Base-by-base conservation (phyloP, 2,113 vertebrate genomes). In the Varanus salvator region DNA sequence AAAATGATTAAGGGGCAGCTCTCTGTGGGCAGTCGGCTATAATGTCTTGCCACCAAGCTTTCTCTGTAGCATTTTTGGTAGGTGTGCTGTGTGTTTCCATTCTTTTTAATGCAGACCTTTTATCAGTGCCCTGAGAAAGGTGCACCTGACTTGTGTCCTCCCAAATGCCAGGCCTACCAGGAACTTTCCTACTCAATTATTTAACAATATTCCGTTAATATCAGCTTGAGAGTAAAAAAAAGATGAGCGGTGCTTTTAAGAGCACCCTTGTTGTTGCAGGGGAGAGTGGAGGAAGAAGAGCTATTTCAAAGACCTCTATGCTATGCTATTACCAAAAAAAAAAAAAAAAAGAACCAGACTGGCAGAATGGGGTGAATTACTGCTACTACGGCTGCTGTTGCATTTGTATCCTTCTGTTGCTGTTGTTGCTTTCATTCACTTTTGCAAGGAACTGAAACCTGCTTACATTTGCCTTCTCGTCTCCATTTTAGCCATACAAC, bases 161-260 rank as follows among this genome's bases (percentile, higher is more conserved):
- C 84, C 78, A 25, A 17, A 5, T 80, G 48, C 66, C 81, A 90
- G 52, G 80, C 80, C 91, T 85, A 87, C 71, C 57, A 34, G 87
- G 93, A 85, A 83, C n/a, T 71, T 69, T 71, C 25, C 48, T 88
- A 75, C 91, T 77, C 72, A 87, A 76, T 85, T 90, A 89, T 90
- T 92, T 76, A 93, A 87, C 89, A 85, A 84, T 93, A 89, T 54
- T 88, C 80, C 89, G 72, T 89, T 89, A 77, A 89, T 34, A 57
- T 87, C 66, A 83, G 34, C 5, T 27, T 38, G 44, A 91, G 38
- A 78, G 92, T 82, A n/a, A 84, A 6, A 50, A 48, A 75, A 44
- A 64, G 8, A 15, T 54, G n/a, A 60, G 25, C 69, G 60, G 23
- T 57, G 66, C 81, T 66, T 84, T 77, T 50, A 89, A 84, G 71